A percentile compares a stretch with the other conserved stretches of the same genome.
Evolutionary conservation across 2,797 vertebrate genomes (phyloP).

Genomic region (Kryptopterus vitreolus): DNA sequence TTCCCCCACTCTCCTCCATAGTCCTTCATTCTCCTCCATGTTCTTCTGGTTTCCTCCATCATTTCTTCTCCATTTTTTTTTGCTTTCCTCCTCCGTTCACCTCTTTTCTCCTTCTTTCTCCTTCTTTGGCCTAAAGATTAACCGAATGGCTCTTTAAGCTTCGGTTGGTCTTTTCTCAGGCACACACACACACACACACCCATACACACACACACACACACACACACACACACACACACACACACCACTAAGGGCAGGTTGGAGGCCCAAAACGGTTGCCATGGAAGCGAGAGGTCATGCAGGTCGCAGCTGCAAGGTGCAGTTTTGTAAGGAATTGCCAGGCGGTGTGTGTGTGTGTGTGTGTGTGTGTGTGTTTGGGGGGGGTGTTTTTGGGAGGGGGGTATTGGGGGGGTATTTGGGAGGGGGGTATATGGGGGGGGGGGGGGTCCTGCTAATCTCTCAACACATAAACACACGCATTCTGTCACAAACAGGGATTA

Average conservation of each 20-base stretch:
- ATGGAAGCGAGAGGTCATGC: constrained; percentile 48
- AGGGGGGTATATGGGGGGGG: no score
- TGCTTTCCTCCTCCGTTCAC: no score
- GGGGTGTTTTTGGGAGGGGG: no score
- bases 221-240: constrained; percentile 31
- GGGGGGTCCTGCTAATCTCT: constrained; percentile 54
- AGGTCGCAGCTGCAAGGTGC: constrained; percentile 60
- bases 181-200: constrained; percentile 14
- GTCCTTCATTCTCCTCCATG: no score
- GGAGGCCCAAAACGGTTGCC: constrained; percentile 50
- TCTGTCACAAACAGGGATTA: neutral
- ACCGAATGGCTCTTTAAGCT: constrained; percentile 41
- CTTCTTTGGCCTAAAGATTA: constrained; percentile 7
- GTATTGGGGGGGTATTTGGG: no score
- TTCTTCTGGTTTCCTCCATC: no score
- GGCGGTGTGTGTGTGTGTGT: no score
- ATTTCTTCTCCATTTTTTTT: no score
- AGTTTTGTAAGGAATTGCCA: constrained; percentile 55
- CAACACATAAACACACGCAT: constrained; percentile 37
- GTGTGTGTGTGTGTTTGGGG: no score
- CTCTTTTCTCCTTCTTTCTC: neutral
- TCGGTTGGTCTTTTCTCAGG: constrained; percentile 48
- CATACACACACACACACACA: neutral
- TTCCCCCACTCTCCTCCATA: no score
- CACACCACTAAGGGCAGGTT: constrained; percentile 41